phyloP scores from a whole-genome alignment of 2,888 invertebrate genomes.

The Drosophila peninsularis region DNA sequence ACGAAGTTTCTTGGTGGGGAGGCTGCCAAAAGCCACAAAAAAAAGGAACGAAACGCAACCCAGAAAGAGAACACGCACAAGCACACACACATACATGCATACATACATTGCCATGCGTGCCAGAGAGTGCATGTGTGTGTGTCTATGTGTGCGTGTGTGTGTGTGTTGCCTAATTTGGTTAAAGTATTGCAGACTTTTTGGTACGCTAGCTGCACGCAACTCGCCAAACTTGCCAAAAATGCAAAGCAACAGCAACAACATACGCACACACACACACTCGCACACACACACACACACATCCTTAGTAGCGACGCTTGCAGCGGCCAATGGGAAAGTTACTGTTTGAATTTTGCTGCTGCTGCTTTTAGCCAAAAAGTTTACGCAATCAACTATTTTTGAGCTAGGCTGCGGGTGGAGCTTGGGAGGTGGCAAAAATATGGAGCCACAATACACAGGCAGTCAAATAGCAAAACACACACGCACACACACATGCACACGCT shows the following conservation, averaged over 20 bases:
- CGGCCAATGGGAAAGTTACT: slow-evolving; percentile 38
- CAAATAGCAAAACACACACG: slow-evolving; percentile 14
- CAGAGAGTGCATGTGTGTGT: background rate
- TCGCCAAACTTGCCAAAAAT: slow-evolving; percentile 58
- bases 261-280: slow-evolving; percentile 12
- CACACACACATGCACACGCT: slow-evolving; percentile 3
- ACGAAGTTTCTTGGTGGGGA: slow-evolving; percentile 20
- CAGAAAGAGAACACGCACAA: slow-evolving; percentile 15
- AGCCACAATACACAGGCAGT: slow-evolving; percentile 27
- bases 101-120: slow-evolving; percentile 8
- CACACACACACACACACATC: slow-evolving; percentile 18
- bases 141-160: slow-evolving; percentile 15
- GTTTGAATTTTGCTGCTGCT: slow-evolving; percentile 51
- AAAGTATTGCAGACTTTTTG: slow-evolving; percentile 61
- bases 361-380: slow-evolving; percentile 64
- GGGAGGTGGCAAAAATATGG: slow-evolving; percentile 32
- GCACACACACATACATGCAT: slow-evolving; percentile 4
- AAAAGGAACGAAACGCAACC: slow-evolving; percentile 8
- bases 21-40: slow-evolving; percentile 15
- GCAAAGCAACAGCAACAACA: slow-evolving; percentile 52
- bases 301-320: slow-evolving; percentile 30
- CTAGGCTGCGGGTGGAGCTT: slow-evolving; percentile 4
- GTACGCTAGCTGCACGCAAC: slow-evolving; percentile 65
- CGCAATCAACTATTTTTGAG: slow-evolving; percentile 64
- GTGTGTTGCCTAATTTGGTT: slow-evolving; percentile 69